A percentile compares a stretch with the other conserved stretches of the same genome.
These are phyloP conservation scores for Ariolimax columbianus DNA, from an alignment of 2,888 invertebrate species.

Conservation along the genomic window DNA sequence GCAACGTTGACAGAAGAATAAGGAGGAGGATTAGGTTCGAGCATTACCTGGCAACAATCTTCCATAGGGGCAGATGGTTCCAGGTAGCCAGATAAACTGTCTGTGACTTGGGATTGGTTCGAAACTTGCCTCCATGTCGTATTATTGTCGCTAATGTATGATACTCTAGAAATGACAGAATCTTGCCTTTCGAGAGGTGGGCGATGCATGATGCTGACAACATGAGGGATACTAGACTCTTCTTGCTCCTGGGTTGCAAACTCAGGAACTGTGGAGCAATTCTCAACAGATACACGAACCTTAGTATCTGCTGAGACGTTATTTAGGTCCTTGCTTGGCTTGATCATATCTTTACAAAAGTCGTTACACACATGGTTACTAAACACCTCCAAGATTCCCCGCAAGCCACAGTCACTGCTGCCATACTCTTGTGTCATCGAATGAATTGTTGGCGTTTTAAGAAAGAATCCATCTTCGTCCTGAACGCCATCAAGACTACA, in stretches of 20 bases:
- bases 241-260: not conserved
- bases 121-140: conserved; percentile 5
- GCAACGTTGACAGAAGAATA: conserved; percentile 29
- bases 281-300: not conserved
- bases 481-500: conserved; percentile 54
- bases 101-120: conserved; percentile 22
- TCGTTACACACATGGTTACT: conserved; percentile 53
- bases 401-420: conserved; percentile 49
- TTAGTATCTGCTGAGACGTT: not conserved
- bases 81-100: conserved; percentile 34
- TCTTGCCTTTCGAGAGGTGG: conserved; percentile 5
- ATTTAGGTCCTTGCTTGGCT: conserved; percentile 13
- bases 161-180: not conserved
- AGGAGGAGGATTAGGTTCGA: conserved; percentile 18
- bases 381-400: conserved; percentile 51
- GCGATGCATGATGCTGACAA: not conserved
- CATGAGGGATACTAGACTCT: not conserved
- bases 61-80: conserved; percentile 37
- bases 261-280: not conserved
- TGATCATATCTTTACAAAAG: conserved; percentile 48
- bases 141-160: not conserved
- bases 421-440: conserved; percentile 51
- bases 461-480: conserved; percentile 47
- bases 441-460: conserved; percentile 56
- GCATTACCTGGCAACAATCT: not conserved